These are phyloP conservation scores for Pachydiplax longipennis DNA, from an alignment of 2,888 invertebrate species.

Conservation along the genomic window DNA sequence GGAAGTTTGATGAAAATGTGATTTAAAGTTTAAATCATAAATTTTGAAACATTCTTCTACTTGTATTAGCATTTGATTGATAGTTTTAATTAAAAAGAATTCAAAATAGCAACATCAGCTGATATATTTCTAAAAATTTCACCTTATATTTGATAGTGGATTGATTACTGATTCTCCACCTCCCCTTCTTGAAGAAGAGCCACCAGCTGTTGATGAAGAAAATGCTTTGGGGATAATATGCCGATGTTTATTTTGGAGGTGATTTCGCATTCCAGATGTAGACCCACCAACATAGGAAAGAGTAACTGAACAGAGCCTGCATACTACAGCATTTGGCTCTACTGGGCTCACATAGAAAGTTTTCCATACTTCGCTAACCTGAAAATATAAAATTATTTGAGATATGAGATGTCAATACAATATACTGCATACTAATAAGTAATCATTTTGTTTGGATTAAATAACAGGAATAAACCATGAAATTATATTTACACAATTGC, in stretches of 20 bases:
- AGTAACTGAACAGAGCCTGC: constrained; percentile 35
- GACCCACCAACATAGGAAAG: constrained; percentile 40
- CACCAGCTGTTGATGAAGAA: background rate
- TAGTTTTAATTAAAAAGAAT: too few species aligned
- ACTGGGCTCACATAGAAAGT: constrained; percentile 40
- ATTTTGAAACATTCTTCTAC: too few species aligned
- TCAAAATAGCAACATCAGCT: too few species aligned
- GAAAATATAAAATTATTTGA: background rate
- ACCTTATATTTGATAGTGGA: constrained; percentile 4
- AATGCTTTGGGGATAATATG: constrained; percentile 32
- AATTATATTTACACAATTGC: too few species aligned
- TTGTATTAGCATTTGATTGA: too few species aligned
- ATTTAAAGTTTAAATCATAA: too few species aligned
- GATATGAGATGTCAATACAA: too few species aligned
- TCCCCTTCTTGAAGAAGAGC: constrained; percentile 2
- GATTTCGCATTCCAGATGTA: constrained; percentile 45
- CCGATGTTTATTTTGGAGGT: constrained; percentile 44
- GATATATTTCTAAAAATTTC: background rate
- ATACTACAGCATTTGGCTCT: constrained; percentile 39
- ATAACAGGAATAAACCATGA: background rate
- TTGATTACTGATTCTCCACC: background rate
- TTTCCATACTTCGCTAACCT: constrained; percentile 46
- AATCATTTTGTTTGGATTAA: background rate
- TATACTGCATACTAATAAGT: background rate
- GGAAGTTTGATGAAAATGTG: too few species aligned